A percentile compares a stretch with the other conserved stretches of the same genome.
Conservation (phyloP, 2,797 vertebrate genomes). For the Melanotaenia boesemani region DNA sequence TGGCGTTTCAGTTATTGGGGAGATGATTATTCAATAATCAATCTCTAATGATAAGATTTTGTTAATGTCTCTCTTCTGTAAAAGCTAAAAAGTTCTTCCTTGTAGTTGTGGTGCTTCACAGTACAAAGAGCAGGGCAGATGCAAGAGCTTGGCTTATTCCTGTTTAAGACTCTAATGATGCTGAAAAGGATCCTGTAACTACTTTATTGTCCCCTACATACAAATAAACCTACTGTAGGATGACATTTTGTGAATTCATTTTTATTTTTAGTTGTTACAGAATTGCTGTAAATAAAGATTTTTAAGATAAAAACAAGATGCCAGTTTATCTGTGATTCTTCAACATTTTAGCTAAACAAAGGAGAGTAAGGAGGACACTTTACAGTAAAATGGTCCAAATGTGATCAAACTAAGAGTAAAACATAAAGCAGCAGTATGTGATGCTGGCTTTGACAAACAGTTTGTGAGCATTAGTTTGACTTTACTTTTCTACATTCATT, state of each 20-base stretch:
- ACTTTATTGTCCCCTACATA: slow-evolving; percentile 7
- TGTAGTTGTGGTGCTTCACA: not conserved
- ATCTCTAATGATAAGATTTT: slow-evolving; percentile 1
- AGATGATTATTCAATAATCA: not conserved
- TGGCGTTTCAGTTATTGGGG: not conserved
- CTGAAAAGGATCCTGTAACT: not conserved
- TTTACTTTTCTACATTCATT: slow-evolving; percentile 11
- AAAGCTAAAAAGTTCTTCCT: not conserved
- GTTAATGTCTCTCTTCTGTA: not conserved
- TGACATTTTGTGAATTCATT: not conserved
- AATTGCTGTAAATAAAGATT: not conserved
- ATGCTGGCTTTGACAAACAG: not conserved
- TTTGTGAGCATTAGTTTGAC: slow-evolving; percentile 3
- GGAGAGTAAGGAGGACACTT: not conserved
- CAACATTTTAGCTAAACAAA: not conserved
- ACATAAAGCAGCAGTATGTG: not conserved
- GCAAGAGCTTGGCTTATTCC: not conserved
- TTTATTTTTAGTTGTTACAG: not conserved
- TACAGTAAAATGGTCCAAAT: not conserved
- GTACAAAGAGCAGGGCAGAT: slow-evolving; percentile 15
- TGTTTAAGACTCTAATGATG: not conserved
- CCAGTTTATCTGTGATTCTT: not conserved
- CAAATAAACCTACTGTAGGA: not conserved
- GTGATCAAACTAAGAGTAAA: not conserved
- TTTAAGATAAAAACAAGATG: not conserved